These are phyloP conservation scores for Aporophyla nigra DNA, from an alignment of 2,888 invertebrate species.

Conservation along the genomic window DNA sequence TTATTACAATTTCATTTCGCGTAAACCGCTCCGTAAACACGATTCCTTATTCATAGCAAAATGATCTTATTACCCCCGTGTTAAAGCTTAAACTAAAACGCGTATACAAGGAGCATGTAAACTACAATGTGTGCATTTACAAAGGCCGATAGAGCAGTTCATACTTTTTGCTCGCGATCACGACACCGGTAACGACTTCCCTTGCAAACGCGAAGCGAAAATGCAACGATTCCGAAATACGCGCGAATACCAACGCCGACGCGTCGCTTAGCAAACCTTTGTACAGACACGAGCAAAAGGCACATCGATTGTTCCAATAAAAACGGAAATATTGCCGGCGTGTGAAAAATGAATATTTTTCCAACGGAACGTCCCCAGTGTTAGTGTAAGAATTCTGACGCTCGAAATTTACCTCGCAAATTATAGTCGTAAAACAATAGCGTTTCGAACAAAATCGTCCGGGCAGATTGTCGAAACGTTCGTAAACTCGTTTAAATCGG, in stretches of 20 bases:
- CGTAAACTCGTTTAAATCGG: constrained; percentile 78
- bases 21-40: constrained; percentile 42
- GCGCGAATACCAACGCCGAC: constrained; percentile 73
- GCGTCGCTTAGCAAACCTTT: constrained; percentile 74
- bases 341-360: constrained; percentile 83
- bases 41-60: constrained; percentile 47
- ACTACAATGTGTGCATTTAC: constrained; percentile 73
- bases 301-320: constrained; percentile 83
- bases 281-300: constrained; percentile 78
- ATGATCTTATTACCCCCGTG: constrained; percentile 48
- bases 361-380: constrained; percentile 68
- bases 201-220: constrained; percentile 78
- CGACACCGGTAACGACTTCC: constrained; percentile 84
- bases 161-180: constrained; percentile 78
- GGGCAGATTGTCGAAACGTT: constrained; percentile 73
- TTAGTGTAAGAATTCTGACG: constrained; percentile 68
- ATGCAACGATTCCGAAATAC: constrained; percentile 80
- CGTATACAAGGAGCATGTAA: constrained; percentile 45
- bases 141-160: constrained; percentile 75
- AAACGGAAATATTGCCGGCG: constrained; percentile 82
- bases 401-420: constrained; percentile 70
- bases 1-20: constrained; percentile 65
- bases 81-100: constrained; percentile 56
- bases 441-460: constrained; percentile 55
- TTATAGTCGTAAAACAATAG: constrained; percentile 66